These are phyloP conservation scores for Spisula subtruncata DNA, from an alignment of 2,888 invertebrate species.

Conservation along the genomic window DNA sequence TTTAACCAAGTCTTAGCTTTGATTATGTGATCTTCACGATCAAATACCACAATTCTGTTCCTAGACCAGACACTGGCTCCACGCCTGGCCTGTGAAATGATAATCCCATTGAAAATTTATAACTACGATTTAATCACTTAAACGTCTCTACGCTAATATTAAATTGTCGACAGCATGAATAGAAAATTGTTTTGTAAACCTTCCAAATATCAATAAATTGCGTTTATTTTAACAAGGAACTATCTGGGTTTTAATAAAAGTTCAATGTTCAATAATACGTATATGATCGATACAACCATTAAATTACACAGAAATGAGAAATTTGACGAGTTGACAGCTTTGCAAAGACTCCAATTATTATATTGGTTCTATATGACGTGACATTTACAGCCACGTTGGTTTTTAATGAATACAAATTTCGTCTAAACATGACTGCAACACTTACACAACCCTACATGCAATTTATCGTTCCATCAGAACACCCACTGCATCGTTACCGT, in stretches of 20 bases:
- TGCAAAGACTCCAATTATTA: background rate
- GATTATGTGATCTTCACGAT: too few species aligned
- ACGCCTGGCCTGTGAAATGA: background rate
- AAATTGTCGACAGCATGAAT: background rate
- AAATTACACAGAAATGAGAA: conserved; percentile 5
- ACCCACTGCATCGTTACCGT: background rate
- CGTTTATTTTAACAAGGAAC: conserved; percentile 18
- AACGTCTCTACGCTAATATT: background rate
- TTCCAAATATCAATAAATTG: conserved; percentile 13
- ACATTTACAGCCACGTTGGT: background rate
- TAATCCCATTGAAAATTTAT: background rate
- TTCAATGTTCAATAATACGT: conserved; percentile 10
- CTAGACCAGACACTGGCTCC: too few species aligned
- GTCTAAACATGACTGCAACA: too few species aligned
- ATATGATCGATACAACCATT: conserved; percentile 11
- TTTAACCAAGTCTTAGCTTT: too few species aligned
- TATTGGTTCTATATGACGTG: background rate
- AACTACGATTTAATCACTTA: background rate
- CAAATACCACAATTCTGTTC: too few species aligned
- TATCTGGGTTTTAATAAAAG: background rate
- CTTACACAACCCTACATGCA: too few species aligned
- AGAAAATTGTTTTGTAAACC: conserved; percentile 15
- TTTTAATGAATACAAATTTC: background rate
- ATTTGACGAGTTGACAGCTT: conserved; percentile 12
- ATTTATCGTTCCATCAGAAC: background rate